phyloP scores from a whole-genome alignment of 2,113 vertebrate genomes.

The Tragelaphus strepsiceros region DNA sequence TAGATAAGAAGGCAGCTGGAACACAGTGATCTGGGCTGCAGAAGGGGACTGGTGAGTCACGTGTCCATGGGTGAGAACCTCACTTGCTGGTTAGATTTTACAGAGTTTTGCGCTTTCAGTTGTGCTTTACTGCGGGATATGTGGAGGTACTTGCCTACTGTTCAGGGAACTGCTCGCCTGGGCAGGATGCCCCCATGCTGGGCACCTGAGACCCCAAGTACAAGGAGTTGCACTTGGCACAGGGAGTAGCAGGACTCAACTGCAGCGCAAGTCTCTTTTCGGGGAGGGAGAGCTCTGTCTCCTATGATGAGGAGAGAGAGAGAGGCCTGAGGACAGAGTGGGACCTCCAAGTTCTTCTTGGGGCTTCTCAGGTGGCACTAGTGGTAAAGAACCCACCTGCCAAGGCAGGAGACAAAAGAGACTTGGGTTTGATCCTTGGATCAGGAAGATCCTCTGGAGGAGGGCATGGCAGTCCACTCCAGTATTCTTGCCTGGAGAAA shows the following conservation, averaged over 20 bases:
- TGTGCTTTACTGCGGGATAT: fast-evolving
- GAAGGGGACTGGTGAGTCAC: neutral
- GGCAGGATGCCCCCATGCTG: no score
- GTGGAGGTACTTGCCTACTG: neutral
- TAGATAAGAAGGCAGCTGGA: neutral
- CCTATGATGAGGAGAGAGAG: neutral
- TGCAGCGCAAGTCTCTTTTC: neutral
- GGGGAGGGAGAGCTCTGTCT: neutral
- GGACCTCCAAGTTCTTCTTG: neutral
- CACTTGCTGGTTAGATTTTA: neutral
- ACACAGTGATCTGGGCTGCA: neutral
- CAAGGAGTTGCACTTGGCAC: neutral
- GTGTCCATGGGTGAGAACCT: neutral
- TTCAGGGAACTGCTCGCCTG: neutral
- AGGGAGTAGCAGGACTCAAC: neutral
- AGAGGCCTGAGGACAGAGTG: neutral
- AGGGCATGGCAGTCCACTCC: neutral
- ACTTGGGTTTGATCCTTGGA: no score
- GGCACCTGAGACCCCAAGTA: neutral
- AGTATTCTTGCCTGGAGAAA: neutral
- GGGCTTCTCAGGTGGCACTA: no score
- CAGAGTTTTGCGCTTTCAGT: neutral
- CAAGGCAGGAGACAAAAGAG: no score
- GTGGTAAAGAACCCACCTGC: no score
- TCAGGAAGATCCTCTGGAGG: neutral